A percentile compares a stretch with the other conserved stretches of the same genome.
Evolutionary conservation across 2,797 vertebrate genomes (phyloP).

Genomic region (Halcyon smyrnensis): DNA sequence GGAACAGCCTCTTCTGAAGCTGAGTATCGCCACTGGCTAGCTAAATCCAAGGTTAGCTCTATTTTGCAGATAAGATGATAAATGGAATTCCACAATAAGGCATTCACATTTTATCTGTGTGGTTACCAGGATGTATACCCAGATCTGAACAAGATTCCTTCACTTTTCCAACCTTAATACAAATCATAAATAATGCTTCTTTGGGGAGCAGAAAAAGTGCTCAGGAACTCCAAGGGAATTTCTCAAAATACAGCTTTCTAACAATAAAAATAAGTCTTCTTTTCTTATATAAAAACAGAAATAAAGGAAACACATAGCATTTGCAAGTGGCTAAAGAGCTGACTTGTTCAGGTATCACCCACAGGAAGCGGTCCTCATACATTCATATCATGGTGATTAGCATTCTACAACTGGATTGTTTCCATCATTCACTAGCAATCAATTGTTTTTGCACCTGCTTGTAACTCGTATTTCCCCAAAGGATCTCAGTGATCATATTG

Average conservation of each 20-base stretch:
- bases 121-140: not conserved
- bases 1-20: not conserved
- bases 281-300: not conserved
- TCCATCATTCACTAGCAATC: slow-evolving; percentile 32
- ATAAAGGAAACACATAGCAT: not conserved
- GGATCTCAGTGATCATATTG: slow-evolving; percentile 32
- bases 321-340: not conserved
- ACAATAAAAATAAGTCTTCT: not conserved
- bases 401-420: slow-evolving; percentile 16
- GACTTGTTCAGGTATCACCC: not conserved
- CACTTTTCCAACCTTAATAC: not conserved
- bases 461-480: slow-evolving; percentile 31
- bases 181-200: not conserved
- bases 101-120: not conserved
- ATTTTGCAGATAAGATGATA: not conserved
- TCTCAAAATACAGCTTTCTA: not conserved
- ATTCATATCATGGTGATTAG: not conserved
- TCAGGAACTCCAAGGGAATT: not conserved
- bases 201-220: not conserved
- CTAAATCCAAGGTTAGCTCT: not conserved
- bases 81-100: not conserved
- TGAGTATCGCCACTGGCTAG: not conserved
- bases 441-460: slow-evolving; percentile 42
- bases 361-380: not conserved
- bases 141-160: not conserved